These are phyloP conservation scores for Mamestra brassicae DNA, from an alignment of 2,888 invertebrate species.

Conservation along the genomic window DNA sequence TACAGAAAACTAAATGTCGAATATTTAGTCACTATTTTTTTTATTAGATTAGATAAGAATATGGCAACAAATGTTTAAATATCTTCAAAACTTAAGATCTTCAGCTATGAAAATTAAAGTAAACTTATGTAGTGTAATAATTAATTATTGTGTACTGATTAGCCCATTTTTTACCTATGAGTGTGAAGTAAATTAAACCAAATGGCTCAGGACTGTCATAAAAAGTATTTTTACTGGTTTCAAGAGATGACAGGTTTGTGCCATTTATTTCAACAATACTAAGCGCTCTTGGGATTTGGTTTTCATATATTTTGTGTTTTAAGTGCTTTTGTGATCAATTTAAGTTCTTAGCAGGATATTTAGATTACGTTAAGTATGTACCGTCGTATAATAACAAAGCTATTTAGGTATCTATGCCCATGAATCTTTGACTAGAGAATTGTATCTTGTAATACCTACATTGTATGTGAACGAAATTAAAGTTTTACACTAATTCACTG, in stretches of 20 bases:
- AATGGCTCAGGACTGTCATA: constrained; percentile 31
- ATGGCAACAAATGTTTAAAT: constrained; percentile 47
- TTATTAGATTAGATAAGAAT: constrained; percentile 46
- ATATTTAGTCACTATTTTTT: constrained; percentile 33
- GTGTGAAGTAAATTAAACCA: constrained; percentile 26
- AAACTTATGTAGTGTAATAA: constrained; percentile 4
- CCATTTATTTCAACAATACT: constrained; percentile 11
- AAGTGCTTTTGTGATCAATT: constrained; percentile 52
- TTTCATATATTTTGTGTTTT: constrained; percentile 34
- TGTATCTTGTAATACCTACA: constrained; percentile 58
- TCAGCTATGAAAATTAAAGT: constrained; percentile 17
- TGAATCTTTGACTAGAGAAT: constrained; percentile 63
- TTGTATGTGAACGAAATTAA: constrained; percentile 66
- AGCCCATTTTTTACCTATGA: constrained; percentile 32
- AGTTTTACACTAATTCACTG: constrained; percentile 63
- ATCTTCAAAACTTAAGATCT: constrained; percentile 13
- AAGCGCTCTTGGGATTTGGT: constrained; percentile 35
- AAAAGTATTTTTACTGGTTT: constrained; percentile 8
- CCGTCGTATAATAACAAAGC: constrained; percentile 37
- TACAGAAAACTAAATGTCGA: constrained; percentile 46
- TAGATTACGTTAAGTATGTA: constrained; percentile 50
- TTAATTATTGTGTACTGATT: constrained; percentile 31
- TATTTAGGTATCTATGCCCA: constrained; percentile 48
- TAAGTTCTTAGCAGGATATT: constrained; percentile 48
- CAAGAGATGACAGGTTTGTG: constrained; percentile 21